These are phyloP conservation scores for Nothoprocta perdicaria DNA, from an alignment of 2,113 vertebrate genomes.

Conservation along the genomic window DNA sequence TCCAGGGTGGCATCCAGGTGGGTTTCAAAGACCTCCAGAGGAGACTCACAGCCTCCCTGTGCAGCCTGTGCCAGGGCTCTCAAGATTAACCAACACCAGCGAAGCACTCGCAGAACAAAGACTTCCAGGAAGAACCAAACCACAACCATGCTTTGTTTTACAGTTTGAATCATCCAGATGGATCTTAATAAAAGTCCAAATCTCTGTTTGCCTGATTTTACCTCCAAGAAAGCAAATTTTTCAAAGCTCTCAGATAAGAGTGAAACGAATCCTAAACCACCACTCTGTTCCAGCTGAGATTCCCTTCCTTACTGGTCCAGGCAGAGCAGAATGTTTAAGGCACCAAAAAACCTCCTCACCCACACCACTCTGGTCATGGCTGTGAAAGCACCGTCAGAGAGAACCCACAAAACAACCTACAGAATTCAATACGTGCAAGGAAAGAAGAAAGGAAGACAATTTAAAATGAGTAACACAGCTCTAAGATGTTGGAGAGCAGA, in stretches of 20 bases:
- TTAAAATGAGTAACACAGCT: not conserved
- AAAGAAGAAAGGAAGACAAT: not conserved
- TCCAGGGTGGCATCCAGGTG: no score
- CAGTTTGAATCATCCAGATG: not conserved
- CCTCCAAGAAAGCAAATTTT: not conserved
- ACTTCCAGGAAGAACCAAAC: not conserved
- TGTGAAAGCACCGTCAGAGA: not conserved
- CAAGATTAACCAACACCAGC: not conserved
- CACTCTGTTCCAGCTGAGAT: not conserved
- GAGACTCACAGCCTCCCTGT: no score
- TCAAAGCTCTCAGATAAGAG: not conserved
- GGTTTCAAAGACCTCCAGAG: no score
- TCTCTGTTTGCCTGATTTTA: not conserved
- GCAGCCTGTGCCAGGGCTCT: no score
- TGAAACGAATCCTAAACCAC: not conserved
- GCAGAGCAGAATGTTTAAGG: not conserved
- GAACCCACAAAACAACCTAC: not conserved
- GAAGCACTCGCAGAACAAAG: not conserved
- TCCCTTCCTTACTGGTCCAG: not conserved
- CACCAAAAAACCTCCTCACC: not conserved
- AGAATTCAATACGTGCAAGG: not conserved
- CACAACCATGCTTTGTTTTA: not conserved
- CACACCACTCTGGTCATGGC: not conserved
- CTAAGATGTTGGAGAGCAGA: not conserved
- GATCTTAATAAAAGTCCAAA: not conserved